phyloP scores from a whole-genome alignment of 2,888 invertebrate genomes.

The Gerris lacustris region DNA sequence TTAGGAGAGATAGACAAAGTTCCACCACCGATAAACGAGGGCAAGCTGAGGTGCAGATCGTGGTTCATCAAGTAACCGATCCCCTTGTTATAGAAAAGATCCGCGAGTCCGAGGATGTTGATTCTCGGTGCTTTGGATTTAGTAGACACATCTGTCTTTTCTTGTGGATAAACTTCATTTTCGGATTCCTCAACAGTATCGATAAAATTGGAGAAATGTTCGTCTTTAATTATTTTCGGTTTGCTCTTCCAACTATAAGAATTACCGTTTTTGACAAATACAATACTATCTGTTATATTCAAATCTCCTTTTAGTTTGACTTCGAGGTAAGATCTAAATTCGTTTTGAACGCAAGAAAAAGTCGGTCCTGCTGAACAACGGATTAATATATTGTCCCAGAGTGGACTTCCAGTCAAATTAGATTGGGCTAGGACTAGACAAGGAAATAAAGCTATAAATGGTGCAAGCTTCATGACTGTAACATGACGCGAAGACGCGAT shows the following conservation, averaged over 20 bases:
- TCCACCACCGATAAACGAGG: slow-evolving; percentile 58
- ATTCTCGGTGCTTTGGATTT: slow-evolving; percentile 17
- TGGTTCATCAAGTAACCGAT: slow-evolving; percentile 64
- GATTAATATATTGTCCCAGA: slow-evolving; percentile 37
- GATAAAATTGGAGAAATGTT: background rate
- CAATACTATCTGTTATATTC: background rate
- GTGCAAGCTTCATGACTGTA: too few relatives aligned
- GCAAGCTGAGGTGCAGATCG: slow-evolving; percentile 58
- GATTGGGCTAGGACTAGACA: background rate
- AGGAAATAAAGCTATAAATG: too few relatives aligned
- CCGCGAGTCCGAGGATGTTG: slow-evolving; percentile 60
- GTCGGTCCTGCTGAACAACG: slow-evolving; percentile 1
- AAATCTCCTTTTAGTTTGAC: background rate
- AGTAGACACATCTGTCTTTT: slow-evolving; percentile 28
- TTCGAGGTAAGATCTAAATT: background rate
- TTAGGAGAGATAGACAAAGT: slow-evolving; percentile 60
- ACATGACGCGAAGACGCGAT: too few relatives aligned
- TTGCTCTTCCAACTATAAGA: background rate
- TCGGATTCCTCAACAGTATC: slow-evolving; percentile 13
- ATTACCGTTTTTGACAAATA: background rate
- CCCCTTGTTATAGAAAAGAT: slow-evolving; percentile 55
- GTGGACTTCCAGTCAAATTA: slow-evolving; percentile 8
- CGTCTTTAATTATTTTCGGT: slow-evolving; percentile 6
- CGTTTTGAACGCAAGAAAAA: slow-evolving; percentile 7
- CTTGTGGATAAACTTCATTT: slow-evolving; percentile 8